Percentiles rank a stretch among this genome's conserved stretches.
Evolutionary conservation across 2,797 vertebrate species (phyloP).

Genomic region (Adrianichthys oophorus): DNA sequence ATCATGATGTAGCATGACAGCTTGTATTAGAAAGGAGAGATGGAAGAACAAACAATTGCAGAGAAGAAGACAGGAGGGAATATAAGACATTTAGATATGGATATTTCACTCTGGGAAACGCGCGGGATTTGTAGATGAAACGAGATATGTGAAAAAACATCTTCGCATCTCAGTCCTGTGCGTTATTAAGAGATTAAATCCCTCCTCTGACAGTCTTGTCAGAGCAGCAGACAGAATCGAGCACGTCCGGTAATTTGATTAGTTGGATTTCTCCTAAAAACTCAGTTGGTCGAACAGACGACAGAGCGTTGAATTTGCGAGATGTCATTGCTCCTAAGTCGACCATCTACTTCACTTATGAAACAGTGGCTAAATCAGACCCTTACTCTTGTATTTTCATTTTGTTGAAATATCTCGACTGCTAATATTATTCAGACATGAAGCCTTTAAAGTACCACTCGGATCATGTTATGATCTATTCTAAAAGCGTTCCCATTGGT

Average conservation of each 20-base stretch:
- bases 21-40: conserved; percentile 67
- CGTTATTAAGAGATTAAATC: conserved; percentile 84
- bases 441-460: too few species aligned
- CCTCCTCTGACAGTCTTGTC: conserved; percentile 82
- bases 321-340: conserved; percentile 60
- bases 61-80: conserved; percentile 28
- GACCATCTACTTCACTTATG: conserved; percentile 35
- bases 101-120: conserved; percentile 66
- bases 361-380: conserved; percentile 35
- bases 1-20: conserved; percentile 74
- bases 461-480: too few species aligned
- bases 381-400: conserved; percentile 10
- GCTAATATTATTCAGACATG: too few species aligned
- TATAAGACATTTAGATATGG: conserved; percentile 67
- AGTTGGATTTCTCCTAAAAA: conserved; percentile 75
- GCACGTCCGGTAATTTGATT: conserved; percentile 81
- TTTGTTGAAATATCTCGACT: too few species aligned
- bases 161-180: conserved; percentile 46
- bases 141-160: conserved; percentile 67
- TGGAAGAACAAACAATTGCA: conserved; percentile 49
- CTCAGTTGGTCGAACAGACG: conserved; percentile 67
- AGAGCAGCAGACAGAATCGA: conserved; percentile 76
- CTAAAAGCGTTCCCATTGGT: too few species aligned
- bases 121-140: conserved; percentile 78
- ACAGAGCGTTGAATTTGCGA: conserved; percentile 82